Evolutionary conservation across 23 tunicate species (phyloP), one percentile per base, ranked within the genome.

Genomic region (Ciona savignyi): DNA sequence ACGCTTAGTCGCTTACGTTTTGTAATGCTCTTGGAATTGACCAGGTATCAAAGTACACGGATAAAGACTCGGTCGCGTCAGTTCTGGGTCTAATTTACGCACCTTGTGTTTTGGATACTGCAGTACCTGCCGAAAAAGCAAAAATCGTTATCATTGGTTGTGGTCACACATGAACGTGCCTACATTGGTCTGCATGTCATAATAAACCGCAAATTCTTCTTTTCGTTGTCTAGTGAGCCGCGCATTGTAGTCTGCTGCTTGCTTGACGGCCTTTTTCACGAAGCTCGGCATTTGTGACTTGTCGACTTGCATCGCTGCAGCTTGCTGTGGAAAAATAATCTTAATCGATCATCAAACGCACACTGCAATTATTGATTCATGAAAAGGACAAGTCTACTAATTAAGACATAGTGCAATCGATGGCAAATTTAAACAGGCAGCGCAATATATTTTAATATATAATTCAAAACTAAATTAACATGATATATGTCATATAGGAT

Each of bases 21-120:
- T 84, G 74, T 76, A 95, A 76, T 89, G 85, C 66, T 88, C 95
- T 72, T 95, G 93, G 73, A 76, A 95, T 61, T 95, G 99, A 27
- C 99, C 99, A 28, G 96, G 91, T 21, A 95, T 85, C 29, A 95
- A 73, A 1, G 99, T 73, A 56, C 95, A 92, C 0, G 99, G 99
- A 68, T 95, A 89, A 0, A 91, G 64, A 76, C 96, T 89, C 0
- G 95, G 95, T 60, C 75, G 73, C 2, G 99, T 95, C 27, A 75
- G 68, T 21, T 71, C 76, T 21, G 97, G 92, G 74, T 91, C 84
- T n/a, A 85, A 73, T 76, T 80, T 91, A n/a, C 80, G 67, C 6
- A 71, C 76, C 76, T 84, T 91, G 34, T 33, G 32, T 49, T 51
- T 31, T 2, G 97, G 97, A 70, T 74, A 70, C 32, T 91, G 97